Evolutionary conservation across 2,888 invertebrate species (phyloP).

Genomic region (Limnephilus lunatus): DNA sequence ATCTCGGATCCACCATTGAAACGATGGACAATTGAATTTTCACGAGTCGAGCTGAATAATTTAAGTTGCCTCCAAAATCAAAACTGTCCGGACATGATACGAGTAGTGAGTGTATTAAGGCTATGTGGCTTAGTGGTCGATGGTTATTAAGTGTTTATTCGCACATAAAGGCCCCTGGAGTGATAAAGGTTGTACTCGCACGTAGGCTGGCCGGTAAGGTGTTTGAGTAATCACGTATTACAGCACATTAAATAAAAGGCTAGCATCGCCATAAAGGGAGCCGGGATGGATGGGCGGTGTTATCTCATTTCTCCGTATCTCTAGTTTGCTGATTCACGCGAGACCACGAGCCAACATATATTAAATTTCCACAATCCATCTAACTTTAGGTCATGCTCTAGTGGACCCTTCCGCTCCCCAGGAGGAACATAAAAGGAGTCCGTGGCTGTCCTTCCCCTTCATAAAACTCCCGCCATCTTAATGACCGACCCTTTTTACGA

Average conservation of each 20-base stretch:
- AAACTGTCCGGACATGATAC: background rate
- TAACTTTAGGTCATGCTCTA: slow-evolving; percentile 51
- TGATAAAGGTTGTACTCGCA: background rate
- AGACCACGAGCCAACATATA: slow-evolving; percentile 50
- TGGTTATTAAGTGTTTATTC: slow-evolving; percentile 2
- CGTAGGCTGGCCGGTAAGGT: background rate
- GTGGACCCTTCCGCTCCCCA: slow-evolving; percentile 47
- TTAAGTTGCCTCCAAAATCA: background rate
- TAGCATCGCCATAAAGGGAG: slow-evolving; percentile 22
- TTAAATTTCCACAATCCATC: slow-evolving; percentile 51
- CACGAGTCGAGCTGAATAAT: background rate
- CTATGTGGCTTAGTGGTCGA: background rate
- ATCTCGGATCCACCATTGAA: background rate
- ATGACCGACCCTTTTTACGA: slow-evolving; percentile 39
- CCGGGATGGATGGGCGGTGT: slow-evolving; percentile 23
- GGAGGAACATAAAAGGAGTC: slow-evolving; percentile 50
- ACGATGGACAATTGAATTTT: slow-evolving; percentile 2
- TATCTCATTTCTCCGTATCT: slow-evolving; percentile 45
- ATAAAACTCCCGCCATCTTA: slow-evolving; percentile 41
- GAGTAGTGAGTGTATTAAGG: background rate
- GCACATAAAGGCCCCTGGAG: background rate
- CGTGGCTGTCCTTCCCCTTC: slow-evolving; percentile 49
- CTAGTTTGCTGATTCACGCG: slow-evolving; percentile 47
- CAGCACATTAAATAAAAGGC: slow-evolving; percentile 26
- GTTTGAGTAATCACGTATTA: slow-evolving; percentile 15